phyloP scores from a whole-genome alignment of 2,888 invertebrate species.

The Lasioglossum marginatum region DNA sequence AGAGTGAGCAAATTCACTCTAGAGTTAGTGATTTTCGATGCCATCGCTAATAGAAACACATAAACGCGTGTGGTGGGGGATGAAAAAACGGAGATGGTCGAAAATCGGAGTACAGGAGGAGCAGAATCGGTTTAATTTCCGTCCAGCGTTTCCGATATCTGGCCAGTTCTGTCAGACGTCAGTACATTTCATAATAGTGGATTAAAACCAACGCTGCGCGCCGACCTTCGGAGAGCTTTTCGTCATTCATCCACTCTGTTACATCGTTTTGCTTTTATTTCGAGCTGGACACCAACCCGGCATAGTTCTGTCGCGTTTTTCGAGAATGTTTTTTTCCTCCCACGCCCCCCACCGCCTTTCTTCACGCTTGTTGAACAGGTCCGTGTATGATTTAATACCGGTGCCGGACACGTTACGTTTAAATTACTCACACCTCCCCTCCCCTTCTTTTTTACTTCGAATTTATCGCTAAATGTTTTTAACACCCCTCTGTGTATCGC shows the following conservation, averaged over 20 bases:
- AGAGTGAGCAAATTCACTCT: too few relatives aligned
- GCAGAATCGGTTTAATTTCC: constrained; percentile 77
- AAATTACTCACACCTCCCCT: neutral
- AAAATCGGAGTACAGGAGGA: constrained; percentile 52
- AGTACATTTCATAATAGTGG: constrained; percentile 75
- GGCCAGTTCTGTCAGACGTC: constrained; percentile 70
- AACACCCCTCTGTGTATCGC: neutral
- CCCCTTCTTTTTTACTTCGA: neutral
- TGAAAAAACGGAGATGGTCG: constrained; percentile 33
- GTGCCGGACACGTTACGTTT: neutral
- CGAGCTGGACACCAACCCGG: constrained; percentile 11
- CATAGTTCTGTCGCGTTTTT: constrained; percentile 32
- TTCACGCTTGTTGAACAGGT: constrained; percentile 1
- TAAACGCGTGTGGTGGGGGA: neutral
- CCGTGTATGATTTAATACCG: constrained; percentile 6
- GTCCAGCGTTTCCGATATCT: constrained; percentile 75
- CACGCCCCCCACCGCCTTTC: neutral
- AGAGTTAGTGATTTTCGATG: too few relatives aligned
- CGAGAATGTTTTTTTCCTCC: neutral
- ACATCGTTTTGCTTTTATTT: constrained; percentile 75
- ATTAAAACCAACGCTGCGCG: constrained; percentile 72
- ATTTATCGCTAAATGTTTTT: neutral
- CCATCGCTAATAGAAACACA: neutral
- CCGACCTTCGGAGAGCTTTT: constrained; percentile 53
- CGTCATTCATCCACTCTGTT: constrained; percentile 61